phyloP scores from a whole-genome alignment of 2,113 vertebrate genomes.

The Hippopotamus amphibius region DNA sequence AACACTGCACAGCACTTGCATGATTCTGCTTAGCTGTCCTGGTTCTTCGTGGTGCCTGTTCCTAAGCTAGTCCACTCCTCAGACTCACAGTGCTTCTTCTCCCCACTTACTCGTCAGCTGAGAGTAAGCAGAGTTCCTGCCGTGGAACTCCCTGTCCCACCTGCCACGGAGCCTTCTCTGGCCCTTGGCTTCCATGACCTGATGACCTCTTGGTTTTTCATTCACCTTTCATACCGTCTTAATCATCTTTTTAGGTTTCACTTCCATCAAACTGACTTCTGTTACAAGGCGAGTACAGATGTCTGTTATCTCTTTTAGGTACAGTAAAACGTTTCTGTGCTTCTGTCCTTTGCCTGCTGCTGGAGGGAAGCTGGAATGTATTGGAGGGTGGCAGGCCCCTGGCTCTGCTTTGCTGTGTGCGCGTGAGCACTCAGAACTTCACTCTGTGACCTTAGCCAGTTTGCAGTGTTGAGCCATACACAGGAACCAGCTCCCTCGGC shows the following conservation, averaged over 20 bases:
- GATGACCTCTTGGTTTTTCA: not conserved
- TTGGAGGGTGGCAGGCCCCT: not conserved
- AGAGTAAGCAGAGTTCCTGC: too few relatives aligned
- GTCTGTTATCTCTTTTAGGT: constrained; percentile 2
- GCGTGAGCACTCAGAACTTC: not conserved
- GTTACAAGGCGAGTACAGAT: not conserved
- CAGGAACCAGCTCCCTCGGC: not conserved
- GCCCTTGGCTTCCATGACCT: not conserved
- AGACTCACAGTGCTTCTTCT: not conserved
- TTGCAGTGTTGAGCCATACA: accelerated
- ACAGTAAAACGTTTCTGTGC: not conserved
- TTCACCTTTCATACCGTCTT: not conserved
- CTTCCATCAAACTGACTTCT: not conserved
- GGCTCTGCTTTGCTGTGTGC: accelerated
- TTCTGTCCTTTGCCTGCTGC: not conserved
- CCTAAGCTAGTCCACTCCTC: not conserved
- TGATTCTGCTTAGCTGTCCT: too few relatives aligned
- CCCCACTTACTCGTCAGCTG: not conserved
- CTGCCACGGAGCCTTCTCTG: not conserved
- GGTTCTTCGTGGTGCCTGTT: not conserved
- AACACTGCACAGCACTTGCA: too few relatives aligned
- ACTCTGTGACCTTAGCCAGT: not conserved
- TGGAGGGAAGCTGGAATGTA: not conserved
- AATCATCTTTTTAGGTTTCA: not conserved
- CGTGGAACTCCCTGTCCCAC: not conserved